Percentiles rank a stretch among this genome's conserved stretches.
Conservation (phyloP, 2,797 vertebrate species). For the Parauchenoglanis ngamensis region DNA sequence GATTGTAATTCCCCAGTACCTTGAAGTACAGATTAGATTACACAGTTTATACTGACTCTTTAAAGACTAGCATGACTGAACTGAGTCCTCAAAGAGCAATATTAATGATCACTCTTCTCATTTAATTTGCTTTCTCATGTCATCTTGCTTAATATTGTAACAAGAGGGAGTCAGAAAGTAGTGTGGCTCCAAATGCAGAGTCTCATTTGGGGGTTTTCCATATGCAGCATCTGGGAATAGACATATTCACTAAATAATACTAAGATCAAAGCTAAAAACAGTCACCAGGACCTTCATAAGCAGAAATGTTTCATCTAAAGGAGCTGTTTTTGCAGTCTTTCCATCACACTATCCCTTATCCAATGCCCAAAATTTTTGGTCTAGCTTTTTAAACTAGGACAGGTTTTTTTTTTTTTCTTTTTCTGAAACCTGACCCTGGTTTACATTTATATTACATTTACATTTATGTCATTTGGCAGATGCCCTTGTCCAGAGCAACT, state of each 20-base stretch:
- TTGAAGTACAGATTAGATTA: slow-evolving; percentile 1
- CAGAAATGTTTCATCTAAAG: background rate
- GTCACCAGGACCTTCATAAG: background rate
- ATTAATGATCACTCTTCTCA: background rate
- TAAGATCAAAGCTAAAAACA: background rate
- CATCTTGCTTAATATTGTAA: background rate
- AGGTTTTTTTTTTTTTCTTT: too few relatives aligned
- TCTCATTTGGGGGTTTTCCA: background rate
- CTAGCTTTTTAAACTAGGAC: background rate
- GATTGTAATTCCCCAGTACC: background rate
- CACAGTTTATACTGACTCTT: background rate
- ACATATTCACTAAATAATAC: background rate
- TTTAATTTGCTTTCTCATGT: background rate
- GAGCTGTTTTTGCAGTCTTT: background rate
- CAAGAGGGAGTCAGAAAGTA: background rate
- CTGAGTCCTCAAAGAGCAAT: background rate
- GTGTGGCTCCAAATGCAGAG: background rate
- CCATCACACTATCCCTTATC: background rate
- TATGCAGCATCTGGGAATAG: slow-evolving; percentile 7
- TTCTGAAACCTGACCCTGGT: background rate
- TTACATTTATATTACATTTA: too few relatives aligned
- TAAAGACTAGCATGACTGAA: background rate
- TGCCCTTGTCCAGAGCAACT: too few relatives aligned
- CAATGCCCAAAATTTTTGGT: background rate
- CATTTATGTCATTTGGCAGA: too few relatives aligned